Evolutionary conservation across 2,113 vertebrate genomes (phyloP).

Genomic region (Zootoca vivipara): DNA sequence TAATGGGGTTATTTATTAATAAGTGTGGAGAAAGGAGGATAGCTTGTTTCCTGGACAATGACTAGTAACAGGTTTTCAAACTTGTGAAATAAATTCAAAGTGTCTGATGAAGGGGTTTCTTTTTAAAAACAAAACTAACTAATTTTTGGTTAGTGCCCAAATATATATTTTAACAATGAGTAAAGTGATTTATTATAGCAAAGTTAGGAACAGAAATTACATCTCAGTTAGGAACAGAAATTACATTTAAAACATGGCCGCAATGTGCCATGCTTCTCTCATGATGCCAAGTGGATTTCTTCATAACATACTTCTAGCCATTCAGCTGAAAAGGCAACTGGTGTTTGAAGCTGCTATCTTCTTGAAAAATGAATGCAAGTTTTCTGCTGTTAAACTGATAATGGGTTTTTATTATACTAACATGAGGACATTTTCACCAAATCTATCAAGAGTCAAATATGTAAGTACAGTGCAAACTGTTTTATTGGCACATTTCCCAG

Average conservation of each 20-base stretch:
- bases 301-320: slow-evolving; percentile 56
- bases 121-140: slow-evolving; percentile 28
- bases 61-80: slow-evolving; percentile 44
- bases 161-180: slow-evolving; percentile 57
- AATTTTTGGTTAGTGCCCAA: slow-evolving; percentile 58
- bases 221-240: slow-evolving; percentile 55
- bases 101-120: slow-evolving; percentile 47
- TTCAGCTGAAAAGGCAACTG: slow-evolving; percentile 71
- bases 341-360: slow-evolving; percentile 64
- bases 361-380: slow-evolving; percentile 71
- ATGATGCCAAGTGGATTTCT: slow-evolving; percentile 61
- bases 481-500: slow-evolving; percentile 73
- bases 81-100: slow-evolving; percentile 62
- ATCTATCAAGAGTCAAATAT: slow-evolving; percentile 70
- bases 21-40: neutral
- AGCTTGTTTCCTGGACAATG: slow-evolving; percentile 1
- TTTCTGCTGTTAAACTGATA: slow-evolving; percentile 72
- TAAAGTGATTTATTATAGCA: slow-evolving; percentile 56
- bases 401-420: slow-evolving; percentile 72
- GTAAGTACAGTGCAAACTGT: slow-evolving; percentile 63
- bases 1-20: neutral
- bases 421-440: slow-evolving; percentile 70
- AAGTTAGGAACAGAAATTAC: slow-evolving; percentile 60
- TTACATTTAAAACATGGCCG: slow-evolving; percentile 60
- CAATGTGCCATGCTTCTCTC: slow-evolving; percentile 55